Base-by-base conservation (phyloP, 2,888 invertebrate genomes). In the Limnephilus auricula region DNA sequence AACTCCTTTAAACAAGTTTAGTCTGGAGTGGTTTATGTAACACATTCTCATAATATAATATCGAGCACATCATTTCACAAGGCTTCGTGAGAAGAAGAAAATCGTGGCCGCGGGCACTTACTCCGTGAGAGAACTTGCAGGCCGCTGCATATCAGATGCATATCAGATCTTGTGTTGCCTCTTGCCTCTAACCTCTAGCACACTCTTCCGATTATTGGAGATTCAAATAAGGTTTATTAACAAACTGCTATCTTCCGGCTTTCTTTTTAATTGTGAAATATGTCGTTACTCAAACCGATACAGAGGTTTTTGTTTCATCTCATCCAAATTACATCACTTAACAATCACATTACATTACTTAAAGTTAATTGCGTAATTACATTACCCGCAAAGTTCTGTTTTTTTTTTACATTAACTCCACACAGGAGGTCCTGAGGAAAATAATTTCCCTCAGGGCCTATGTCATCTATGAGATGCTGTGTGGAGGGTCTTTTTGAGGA, bases 61-160 rank as follows among this genome's bases (percentile, higher is more conserved):
- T 88, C 87, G 87, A 86, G 65, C 87, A 32, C 87, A 88, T 88
- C 87, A 88, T 78, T 65, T 88, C 87, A 32, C 87, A 37, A 78
- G 87, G 78, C 87, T 32, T 88, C 87, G 87, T 88, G 87, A 88
- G 78, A 88, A 88, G 78, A 78, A 78, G 34, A 34, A 79, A 88
- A 32, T 88, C 87, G 87, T 88, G 87, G 87, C 87, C 78, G 87
- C 87, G 87, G 87, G 87, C 87, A 78, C 79, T 31, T 40, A 78
- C 65, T 78, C 87, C 87, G 87, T 88, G 87, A 78, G 87, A 88
- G 87, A 88, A 78, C 87, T 25, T 30, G 34, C 85, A 30, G 84
- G n/a, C 85, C 85, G 85, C 87, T 34, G 87, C 85, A 85, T 50
- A 85, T 85, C 85, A n/a, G 83, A 83, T 83, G 82, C 34, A n/a